Percentiles rank a stretch among this genome's conserved stretches.
These are phyloP conservation scores for Sphinx pinastri DNA, from an alignment of 2,888 invertebrate genomes.

Conservation along the genomic window DNA sequence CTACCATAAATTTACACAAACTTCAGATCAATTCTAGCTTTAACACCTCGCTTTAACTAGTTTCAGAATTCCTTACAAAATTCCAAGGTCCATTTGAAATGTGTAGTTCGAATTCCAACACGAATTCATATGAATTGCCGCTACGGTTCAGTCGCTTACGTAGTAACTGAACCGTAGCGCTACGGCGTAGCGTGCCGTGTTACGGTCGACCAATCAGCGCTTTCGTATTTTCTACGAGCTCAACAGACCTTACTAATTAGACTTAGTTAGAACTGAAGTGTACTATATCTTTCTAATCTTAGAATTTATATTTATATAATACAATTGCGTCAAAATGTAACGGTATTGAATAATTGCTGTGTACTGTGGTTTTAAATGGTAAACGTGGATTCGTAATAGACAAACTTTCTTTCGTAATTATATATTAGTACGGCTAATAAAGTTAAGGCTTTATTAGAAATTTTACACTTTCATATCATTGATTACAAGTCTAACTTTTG, in stretches of 20 bases:
- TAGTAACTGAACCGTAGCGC: conserved; percentile 3
- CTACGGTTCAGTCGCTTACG: conserved; percentile 11
- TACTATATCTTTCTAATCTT: not conserved
- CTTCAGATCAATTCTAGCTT: not conserved
- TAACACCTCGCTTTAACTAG: not conserved
- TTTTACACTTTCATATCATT: no score
- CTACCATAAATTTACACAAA: no score
- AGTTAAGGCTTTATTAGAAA: no score
- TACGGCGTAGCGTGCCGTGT: conserved; percentile 4
- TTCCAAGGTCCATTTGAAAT: conserved; percentile 9
- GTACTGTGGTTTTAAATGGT: no score
- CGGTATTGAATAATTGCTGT: not conserved
- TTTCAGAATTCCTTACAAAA: not conserved
- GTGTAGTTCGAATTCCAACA: conserved; percentile 6
- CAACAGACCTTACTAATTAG: not conserved
- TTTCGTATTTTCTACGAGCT: not conserved
- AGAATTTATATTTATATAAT: not conserved
- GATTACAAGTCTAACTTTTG: not conserved
- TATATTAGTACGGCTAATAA: no score
- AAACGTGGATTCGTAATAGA: no score
- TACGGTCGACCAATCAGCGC: not conserved
- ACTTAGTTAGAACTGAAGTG: not conserved
- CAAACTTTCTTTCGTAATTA: no score
- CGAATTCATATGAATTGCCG: conserved; percentile 13
- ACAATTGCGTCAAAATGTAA: not conserved